Conservation (phyloP, 2,797 vertebrate species). For the Pristis pectinata region DNA sequence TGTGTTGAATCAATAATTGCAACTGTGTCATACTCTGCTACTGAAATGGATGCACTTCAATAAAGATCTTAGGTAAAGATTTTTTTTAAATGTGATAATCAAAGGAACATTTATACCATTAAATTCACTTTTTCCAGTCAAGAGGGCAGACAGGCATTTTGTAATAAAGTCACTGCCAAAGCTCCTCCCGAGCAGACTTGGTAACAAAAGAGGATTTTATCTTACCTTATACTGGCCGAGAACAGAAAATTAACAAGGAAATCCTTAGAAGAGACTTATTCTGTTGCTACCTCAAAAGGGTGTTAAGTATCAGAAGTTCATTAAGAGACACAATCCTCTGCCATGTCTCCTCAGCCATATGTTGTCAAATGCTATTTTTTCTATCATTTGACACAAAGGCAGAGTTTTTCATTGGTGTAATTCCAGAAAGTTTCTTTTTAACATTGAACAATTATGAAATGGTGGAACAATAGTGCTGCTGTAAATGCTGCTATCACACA, state of each 20-base stretch:
- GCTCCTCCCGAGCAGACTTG: neutral
- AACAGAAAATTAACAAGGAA: neutral
- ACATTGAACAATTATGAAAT: neutral
- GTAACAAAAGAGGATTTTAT: neutral
- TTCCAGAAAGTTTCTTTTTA: neutral
- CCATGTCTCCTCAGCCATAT: neutral
- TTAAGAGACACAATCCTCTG: neutral
- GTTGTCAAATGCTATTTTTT: neutral
- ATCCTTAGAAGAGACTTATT: neutral
- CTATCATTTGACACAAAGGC: neutral
- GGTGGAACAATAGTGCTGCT: no score
- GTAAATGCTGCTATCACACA: no score
- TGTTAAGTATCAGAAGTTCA: neutral
- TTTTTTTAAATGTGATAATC: neutral
- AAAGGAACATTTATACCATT: neutral
- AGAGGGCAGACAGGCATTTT: neutral
- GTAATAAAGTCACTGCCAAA: neutral
- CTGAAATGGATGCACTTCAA: constrained; percentile 6
- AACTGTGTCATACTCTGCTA: neutral
- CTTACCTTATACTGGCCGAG: neutral
- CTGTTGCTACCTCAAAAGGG: neutral
- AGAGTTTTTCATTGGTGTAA: neutral
- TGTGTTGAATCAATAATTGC: neutral
- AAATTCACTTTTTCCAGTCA: neutral
- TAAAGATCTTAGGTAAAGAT: neutral